phyloP scores from a whole-genome alignment of 2,888 invertebrate genomes.

The Sarcophaga rosellei region DNA sequence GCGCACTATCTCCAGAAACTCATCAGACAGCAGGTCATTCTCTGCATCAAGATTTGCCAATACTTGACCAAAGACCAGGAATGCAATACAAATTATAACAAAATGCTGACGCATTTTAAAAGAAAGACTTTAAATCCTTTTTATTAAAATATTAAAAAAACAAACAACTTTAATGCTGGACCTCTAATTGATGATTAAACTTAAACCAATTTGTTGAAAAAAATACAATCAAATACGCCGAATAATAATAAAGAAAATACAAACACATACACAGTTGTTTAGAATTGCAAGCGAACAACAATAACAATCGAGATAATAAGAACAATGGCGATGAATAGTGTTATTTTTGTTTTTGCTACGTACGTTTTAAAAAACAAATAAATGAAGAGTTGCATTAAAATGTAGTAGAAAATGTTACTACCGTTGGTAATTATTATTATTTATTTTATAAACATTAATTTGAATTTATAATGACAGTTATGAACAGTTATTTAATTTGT shows the following conservation, averaged over 20 bases:
- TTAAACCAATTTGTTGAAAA: background rate
- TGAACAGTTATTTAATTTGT: too few species aligned
- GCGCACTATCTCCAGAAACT: constrained; percentile 88
- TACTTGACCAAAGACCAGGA: constrained; percentile 19
- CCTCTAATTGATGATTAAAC: constrained; percentile 46
- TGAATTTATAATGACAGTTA: too few species aligned
- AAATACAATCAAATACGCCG: background rate
- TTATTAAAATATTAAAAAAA: constrained; percentile 21
- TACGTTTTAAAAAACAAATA: background rate
- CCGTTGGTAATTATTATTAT: background rate
- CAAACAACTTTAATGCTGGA: constrained; percentile 35
- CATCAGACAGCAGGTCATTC: constrained; percentile 84
- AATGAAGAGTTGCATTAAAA: background rate
- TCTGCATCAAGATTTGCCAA: constrained; percentile 17
- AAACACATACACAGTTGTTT: background rate
- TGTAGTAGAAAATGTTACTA: background rate
- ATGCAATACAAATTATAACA: background rate
- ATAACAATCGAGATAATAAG: background rate
- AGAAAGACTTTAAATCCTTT: background rate
- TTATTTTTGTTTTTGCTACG: background rate
- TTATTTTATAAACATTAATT: too few species aligned
- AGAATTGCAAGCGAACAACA: constrained; percentile 11
- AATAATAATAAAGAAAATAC: background rate
- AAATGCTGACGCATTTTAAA: constrained; percentile 49
- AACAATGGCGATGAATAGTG: constrained; percentile 11